These are phyloP conservation scores for Lycia hirtaria DNA, from an alignment of 2,888 invertebrate genomes.

Conservation along the genomic window DNA sequence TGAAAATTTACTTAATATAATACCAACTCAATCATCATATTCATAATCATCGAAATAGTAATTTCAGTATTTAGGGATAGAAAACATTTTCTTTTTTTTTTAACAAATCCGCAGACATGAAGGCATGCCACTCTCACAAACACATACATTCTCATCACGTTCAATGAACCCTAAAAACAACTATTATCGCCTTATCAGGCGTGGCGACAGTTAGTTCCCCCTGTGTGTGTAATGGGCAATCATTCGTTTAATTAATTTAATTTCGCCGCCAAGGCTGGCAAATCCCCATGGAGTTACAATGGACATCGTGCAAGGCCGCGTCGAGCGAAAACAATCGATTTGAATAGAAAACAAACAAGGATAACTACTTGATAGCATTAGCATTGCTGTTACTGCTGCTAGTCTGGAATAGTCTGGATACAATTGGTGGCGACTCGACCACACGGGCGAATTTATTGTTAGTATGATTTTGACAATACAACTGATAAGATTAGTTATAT, in stretches of 20 bases:
- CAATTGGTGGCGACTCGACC: no score
- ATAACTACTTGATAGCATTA: constrained; percentile 1
- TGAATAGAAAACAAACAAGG: constrained; percentile 14
- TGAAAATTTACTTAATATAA: no score
- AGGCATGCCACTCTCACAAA: constrained; percentile 9
- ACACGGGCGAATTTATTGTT: no score
- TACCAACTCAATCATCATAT: no score
- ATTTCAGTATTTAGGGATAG: no score
- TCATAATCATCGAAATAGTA: no score
- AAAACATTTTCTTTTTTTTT: no score
- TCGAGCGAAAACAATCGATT: constrained; percentile 20
- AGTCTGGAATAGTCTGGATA: no score
- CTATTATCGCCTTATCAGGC: constrained; percentile 14
- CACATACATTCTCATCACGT: constrained; percentile 24
- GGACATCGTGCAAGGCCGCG: constrained; percentile 18
- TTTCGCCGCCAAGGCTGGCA: constrained; percentile 29
- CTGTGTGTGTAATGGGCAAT: constrained; percentile 17
- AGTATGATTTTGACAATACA: no score
- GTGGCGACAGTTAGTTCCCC: constrained; percentile 1
- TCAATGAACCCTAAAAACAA: constrained; percentile 26
- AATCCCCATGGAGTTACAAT: constrained; percentile 20
- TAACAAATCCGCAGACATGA: constrained; percentile 3
- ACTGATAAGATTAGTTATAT: no score
- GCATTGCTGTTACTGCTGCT: no score
- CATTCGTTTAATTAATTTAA: constrained; percentile 32